Conservation (phyloP, 2,888 invertebrate genomes). For the Himalopsyche japonica region DNA sequence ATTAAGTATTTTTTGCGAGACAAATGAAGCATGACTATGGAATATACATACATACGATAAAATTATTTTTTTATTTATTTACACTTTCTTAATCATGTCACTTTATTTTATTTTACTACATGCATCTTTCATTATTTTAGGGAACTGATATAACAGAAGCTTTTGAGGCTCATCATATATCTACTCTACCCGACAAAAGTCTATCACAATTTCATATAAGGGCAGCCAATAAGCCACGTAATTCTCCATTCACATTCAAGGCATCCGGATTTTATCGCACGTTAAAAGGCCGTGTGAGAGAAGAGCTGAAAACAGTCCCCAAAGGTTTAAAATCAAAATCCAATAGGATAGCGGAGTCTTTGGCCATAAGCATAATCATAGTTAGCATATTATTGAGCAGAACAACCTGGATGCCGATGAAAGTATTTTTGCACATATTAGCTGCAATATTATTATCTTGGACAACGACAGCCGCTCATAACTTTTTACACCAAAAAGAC, state of each 20-base stretch:
- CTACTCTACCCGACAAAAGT: conserved; percentile 60
- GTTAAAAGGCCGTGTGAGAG: conserved; percentile 62
- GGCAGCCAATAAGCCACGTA: conserved; percentile 65
- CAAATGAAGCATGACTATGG: too few species aligned
- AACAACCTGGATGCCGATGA: conserved; percentile 44
- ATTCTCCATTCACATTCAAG: conserved; percentile 73
- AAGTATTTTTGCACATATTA: conserved; percentile 48
- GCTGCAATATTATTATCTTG: conserved; percentile 64
- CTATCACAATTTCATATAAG: conserved; percentile 67
- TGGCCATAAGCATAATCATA: conserved; percentile 39
- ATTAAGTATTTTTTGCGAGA: too few species aligned
- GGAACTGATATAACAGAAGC: conserved; percentile 82
- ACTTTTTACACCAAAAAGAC: conserved; percentile 75
- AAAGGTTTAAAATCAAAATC: conserved; percentile 48
- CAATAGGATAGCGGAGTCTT: conserved; percentile 50
- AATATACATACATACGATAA: too few species aligned
- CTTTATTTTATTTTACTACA: too few species aligned
- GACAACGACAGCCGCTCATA: conserved; percentile 68
- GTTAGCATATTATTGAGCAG: not conserved
- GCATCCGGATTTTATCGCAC: conserved; percentile 75
- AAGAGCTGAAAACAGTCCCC: conserved; percentile 61
- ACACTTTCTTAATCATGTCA: too few species aligned
- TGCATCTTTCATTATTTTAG: conserved; percentile 44
- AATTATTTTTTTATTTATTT: too few species aligned
- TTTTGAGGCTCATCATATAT: conserved; percentile 75